Evolutionary conservation across 2,797 vertebrate genomes (phyloP).

Genomic region (Crenichthys baileyi): DNA sequence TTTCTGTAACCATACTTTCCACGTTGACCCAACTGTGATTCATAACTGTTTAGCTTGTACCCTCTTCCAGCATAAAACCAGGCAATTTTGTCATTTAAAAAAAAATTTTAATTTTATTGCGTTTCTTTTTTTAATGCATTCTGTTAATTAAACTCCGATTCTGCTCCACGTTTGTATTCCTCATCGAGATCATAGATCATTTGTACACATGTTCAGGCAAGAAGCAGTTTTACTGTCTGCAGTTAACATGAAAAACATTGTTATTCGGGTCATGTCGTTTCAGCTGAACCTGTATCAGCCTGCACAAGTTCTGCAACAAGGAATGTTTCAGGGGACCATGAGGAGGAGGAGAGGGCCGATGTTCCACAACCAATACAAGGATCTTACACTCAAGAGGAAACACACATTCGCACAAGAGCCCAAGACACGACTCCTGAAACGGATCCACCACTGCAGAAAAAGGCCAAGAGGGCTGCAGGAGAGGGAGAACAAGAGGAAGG

Average conservation of each 20-base stretch:
- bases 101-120: constrained; percentile 24
- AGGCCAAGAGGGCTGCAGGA: constrained; percentile 44
- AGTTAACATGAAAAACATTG: constrained; percentile 19
- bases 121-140: constrained; percentile 4
- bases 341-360: constrained; percentile 14
- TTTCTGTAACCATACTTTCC: constrained; percentile 34
- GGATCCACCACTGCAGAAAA: constrained; percentile 51
- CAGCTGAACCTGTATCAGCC: constrained; percentile 59
- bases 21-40: constrained; percentile 32
- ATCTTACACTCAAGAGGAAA: not conserved
- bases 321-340: constrained; percentile 21
- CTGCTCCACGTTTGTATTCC: not conserved
- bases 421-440: constrained; percentile 34
- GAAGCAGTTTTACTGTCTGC: constrained; percentile 9
- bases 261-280: constrained; percentile 51
- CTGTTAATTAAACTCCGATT: not conserved
- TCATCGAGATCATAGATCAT: constrained; percentile 8
- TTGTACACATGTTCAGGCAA: constrained; percentile 11
- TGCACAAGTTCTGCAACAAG: constrained; percentile 27
- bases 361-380: constrained; percentile 16
- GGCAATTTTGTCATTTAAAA: constrained; percentile 40
- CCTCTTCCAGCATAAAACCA: constrained; percentile 29
- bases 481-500: constrained; percentile 77
- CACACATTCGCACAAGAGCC: constrained; percentile 26
- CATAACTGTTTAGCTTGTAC: constrained; percentile 44